Percentiles rank a stretch among this genome's conserved stretches.
These are phyloP conservation scores for Sebastes hopkinsi DNA, from an alignment of 2,797 vertebrate species.

Conservation along the genomic window DNA sequence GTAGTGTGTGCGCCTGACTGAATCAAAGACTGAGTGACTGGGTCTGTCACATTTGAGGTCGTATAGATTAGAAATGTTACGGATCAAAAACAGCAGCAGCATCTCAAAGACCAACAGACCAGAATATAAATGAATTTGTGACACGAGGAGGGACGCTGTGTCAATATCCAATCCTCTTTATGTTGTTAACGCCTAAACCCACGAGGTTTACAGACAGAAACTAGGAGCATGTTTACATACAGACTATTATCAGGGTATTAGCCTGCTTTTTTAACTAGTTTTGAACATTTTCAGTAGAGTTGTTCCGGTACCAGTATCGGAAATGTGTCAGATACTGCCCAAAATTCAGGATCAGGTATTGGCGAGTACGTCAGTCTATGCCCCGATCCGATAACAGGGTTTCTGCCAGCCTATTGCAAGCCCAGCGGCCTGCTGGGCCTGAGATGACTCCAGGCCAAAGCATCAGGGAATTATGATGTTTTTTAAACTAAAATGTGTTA, in stretches of 20 bases:
- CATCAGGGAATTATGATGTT: no score
- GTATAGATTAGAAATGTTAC: conserved; percentile 29
- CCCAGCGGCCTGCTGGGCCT: no score
- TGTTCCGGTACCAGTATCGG: no score
- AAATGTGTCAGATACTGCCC: no score
- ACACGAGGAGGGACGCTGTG: not conserved
- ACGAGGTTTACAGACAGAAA: not conserved
- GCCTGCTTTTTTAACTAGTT: not conserved
- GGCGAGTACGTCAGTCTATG: no score
- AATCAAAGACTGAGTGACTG: conserved; percentile 42
- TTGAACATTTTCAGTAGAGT: not conserved
- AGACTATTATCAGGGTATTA: not conserved
- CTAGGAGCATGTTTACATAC: not conserved
- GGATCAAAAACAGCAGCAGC: conserved; percentile 26
- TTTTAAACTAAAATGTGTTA: no score
- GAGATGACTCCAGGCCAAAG: no score
- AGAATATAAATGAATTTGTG: conserved; percentile 27
- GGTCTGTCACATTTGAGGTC: conserved; percentile 40
- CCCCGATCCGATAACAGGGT: no score
- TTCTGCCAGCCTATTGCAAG: no score
- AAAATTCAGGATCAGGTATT: no score
- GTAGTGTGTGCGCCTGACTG: conserved; percentile 13
- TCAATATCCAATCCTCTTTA: conserved; percentile 15
- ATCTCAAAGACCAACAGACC: conserved; percentile 25
- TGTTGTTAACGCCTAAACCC: conserved; percentile 10